Base-by-base conservation (phyloP, 92 coral and sea anemone species). In the Desmophyllum pertusum region DNA sequence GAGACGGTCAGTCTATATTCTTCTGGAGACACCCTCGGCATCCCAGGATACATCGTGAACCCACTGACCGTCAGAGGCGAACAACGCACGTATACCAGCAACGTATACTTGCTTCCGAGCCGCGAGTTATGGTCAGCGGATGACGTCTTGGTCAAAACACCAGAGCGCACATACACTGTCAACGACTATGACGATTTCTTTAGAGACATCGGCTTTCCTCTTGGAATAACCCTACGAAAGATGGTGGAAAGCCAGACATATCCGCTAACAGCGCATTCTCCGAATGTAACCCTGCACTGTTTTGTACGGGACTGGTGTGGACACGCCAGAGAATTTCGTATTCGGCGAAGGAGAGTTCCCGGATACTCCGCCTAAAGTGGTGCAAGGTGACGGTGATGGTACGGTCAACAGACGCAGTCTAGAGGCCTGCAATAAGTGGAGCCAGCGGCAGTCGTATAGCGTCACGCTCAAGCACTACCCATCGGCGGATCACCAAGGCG, bases 301-400 rank as follows among this genome's bases (percentile, higher is more conserved):
- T n/a, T 85, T 93, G 15, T 77, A 89, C 46, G 97, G 97, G 2
- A 73, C 88, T 31, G 90, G 85, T 10, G 95, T 89, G 15, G 70
- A 87, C 9, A 93, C 97, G 7, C 66, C 90, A 4, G 93, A 84
- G 66, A 82, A 88, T 37, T 93, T 86, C 90, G 73, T 91, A 59
- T 93, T 86, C 82, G 83, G 84, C 1, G 79, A 76, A 55, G 95
- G 94, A 6, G 86, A 89, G 69, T 93, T 93, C 85, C 97, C 97
- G 52, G 97, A 93, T 82, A 66, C 86, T 59, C 74, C 67, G 21
- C 97, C 97, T 0, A 76, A 82, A 37, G 79, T 84, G 13, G 66
- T 48, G 48, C 77, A 93, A 42, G 95, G 97, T 29, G 85, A 93
- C 68, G 97, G 97, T 6, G 97, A 93, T 55, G 97, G 95, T 21